Evolutionary conservation across 2,797 vertebrate species (phyloP), one percentile per base, ranked within the genome.

Genomic region (Acrocephalus scirpaceus): DNA sequence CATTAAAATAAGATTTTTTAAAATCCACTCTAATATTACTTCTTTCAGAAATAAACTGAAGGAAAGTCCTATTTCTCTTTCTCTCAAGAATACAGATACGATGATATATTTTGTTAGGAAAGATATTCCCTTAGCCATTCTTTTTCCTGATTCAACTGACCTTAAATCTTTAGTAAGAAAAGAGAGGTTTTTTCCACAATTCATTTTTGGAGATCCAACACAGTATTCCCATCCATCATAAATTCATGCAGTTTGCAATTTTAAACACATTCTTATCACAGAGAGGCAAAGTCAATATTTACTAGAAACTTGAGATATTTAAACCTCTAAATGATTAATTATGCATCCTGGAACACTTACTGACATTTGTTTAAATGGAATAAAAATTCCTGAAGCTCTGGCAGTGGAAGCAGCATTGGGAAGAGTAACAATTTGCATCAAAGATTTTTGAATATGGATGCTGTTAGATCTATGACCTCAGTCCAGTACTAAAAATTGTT

Each of bases 231-330:
- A 70, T 62, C 40, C 47, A 78, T 86, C 76, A 90, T 48, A 88
- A 95, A 95, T 62, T 75, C 50, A 83, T 22, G 7, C 30, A 51
- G 53, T 72, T 92, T 60, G 65, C 61, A 83, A 77, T 80, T 95
- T 91, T 77, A 90, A 90, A 90, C 6, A 66, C 9, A 85, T 75
- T 84, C 67, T 91, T 88, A 62, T 77, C 30, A 29, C 36, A 40
- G 51, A 86, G 25, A 84, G n/a, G 23, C 29, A 93, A 91, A 96
- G 82, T 83, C 79, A 95, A 78, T 90, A 90, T 92, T 93, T 95
- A 86, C 53, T 34, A 21, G 57, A 89, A 91, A 85, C 85, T 40
- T 40, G 29, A 79, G 75, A 89, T 67, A 87, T 91, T 27, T 73
- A 92, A 93, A 72, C 25, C 10, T 67, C 78, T 72, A 69, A 70